Conservation (phyloP, 2,797 vertebrate genomes). For the Syncerus caffer region DNA sequence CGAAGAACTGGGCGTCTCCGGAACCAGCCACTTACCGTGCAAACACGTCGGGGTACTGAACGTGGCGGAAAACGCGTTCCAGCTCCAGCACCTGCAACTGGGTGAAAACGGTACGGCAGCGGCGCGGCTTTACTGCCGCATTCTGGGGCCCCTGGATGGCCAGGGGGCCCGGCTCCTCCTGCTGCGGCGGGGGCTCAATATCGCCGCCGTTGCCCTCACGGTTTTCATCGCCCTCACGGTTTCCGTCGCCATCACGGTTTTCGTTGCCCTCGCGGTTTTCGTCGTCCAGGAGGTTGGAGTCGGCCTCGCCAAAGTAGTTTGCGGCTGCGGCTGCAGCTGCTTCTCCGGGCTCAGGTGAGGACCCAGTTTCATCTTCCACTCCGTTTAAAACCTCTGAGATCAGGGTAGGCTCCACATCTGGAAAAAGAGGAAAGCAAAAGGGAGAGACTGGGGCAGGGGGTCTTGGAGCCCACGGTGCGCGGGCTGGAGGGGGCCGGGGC, state of each 20-base stretch:
- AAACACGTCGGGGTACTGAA: conserved; percentile 82
- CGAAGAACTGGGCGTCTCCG: not conserved
- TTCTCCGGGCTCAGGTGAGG: not conserved
- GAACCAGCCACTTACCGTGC: conserved; percentile 74
- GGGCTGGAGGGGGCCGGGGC: not conserved
- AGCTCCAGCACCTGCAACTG: conserved; percentile 80
- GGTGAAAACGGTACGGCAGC: conserved; percentile 79
- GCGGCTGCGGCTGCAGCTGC: not conserved
- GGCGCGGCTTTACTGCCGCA: conserved; percentile 72
- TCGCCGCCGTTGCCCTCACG: not conserved
- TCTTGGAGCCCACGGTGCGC: not conserved
- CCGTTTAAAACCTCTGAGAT: fast-evolving
- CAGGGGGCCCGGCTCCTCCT: not conserved
- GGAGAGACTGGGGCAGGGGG: not conserved
- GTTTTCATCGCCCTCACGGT: fast-evolving
- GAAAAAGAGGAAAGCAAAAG: not conserved
- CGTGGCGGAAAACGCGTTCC: conserved; percentile 79
- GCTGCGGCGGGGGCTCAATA: not conserved
- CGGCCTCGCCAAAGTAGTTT: fast-evolving
- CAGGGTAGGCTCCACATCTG: not conserved
- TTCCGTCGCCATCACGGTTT: not conserved
- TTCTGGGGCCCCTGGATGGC: not conserved
- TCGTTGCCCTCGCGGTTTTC: not conserved
- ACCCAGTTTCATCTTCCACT: fast-evolving
- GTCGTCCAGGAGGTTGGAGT: fast-evolving